A percentile compares a stretch with the other conserved stretches of the same genome.
Evolutionary conservation across 2,113 vertebrate species (phyloP).

Genomic region (Poecile atricapillus): DNA sequence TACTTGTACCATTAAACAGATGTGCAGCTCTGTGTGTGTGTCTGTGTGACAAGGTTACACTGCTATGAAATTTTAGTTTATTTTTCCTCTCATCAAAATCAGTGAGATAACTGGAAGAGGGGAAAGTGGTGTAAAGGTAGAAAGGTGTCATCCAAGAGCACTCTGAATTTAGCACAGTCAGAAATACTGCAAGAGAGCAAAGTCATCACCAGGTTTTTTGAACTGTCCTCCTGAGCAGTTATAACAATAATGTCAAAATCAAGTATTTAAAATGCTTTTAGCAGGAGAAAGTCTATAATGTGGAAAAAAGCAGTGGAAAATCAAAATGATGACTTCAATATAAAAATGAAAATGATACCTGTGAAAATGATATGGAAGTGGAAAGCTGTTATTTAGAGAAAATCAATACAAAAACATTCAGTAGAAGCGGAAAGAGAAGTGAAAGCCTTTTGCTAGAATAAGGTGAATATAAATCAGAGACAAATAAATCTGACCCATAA

Average conservation of each 20-base stretch:
- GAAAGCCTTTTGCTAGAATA: background rate
- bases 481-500: background rate
- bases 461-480: background rate
- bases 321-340: background rate
- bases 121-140: background rate
- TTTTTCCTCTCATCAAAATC: background rate
- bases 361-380: background rate
- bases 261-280: background rate
- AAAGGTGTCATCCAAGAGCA: background rate
- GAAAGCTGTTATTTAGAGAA: background rate
- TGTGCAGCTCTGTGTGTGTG: background rate
- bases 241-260: background rate
- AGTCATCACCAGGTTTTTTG: background rate
- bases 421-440: background rate
- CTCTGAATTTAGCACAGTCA: background rate
- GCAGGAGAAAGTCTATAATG: background rate
- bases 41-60: background rate
- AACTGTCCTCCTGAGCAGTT: background rate
- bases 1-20: background rate
- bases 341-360: background rate
- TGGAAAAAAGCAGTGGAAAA: background rate
- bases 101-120: background rate
- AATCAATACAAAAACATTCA: slow-evolving; percentile 8
- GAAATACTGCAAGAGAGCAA: background rate
- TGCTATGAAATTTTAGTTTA: background rate